Evolutionary conservation across 2,113 vertebrate species (phyloP).

Genomic region (Passer domesticus): DNA sequence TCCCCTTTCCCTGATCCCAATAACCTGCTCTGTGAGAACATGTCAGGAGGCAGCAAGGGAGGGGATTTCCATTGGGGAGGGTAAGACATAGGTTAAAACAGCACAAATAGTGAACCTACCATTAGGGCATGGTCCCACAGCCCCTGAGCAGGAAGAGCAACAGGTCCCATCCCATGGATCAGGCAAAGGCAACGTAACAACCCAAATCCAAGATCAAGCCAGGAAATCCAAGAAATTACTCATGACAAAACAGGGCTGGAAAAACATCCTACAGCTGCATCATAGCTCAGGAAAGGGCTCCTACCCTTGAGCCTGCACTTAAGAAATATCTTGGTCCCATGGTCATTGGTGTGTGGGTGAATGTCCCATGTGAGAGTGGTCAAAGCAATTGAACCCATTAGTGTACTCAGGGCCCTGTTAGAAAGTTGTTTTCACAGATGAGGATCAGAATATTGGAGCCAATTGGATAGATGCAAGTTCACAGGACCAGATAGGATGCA

Average conservation of each 20-base stretch:
- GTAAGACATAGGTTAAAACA: not conserved
- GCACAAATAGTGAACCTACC: not conserved
- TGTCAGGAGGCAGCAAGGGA: not conserved
- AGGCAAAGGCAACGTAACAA: not conserved
- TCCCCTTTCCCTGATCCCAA: not conserved
- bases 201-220: not conserved
- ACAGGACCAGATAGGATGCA: not conserved
- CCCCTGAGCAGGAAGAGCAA: not conserved
- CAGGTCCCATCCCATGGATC: not conserved
- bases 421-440: not conserved
- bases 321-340: not conserved
- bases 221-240: not conserved
- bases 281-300: fast-evolving
- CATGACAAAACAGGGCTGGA: not conserved
- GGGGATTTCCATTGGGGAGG: not conserved
- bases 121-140: fast-evolving
- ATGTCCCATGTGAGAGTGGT: not conserved
- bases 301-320: fast-evolving
- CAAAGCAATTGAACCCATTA: not conserved
- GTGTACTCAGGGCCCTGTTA: not conserved
- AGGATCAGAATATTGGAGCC: not conserved
- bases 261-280: fast-evolving
- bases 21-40: not conserved
- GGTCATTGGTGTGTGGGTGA: not conserved
- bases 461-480: not conserved